Evolutionary conservation across 2,797 vertebrate genomes (phyloP), one percentile per base, ranked within the genome.

Genomic region (Mormyrops attenuatus): DNA sequence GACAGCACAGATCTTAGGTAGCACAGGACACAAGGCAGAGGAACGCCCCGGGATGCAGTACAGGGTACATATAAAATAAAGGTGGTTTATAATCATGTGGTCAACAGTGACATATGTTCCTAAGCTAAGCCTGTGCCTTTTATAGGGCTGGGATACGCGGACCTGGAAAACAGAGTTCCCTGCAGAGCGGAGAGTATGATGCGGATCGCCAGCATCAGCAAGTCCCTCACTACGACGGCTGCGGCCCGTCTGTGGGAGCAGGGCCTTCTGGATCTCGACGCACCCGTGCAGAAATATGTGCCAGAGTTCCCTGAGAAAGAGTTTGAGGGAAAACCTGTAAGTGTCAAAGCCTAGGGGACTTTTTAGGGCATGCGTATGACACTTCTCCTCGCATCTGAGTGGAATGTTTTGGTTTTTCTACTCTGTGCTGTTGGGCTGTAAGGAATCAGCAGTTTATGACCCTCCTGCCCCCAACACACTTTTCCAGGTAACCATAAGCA

Each of bases 171-270:
- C 91, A 96, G 98, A 3, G 96, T 99, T 5, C 93, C 93, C 0
- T 99, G 99, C 92, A 93, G 95, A 52, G 95, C 97, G 7, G 96
- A 97, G 88, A 99, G 98, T 0, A 94, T 99, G 88, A 97, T 99
- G 97, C 96, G 98, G 49, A 97, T 99, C 3, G 99, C 98, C 91
- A 99, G 99, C 91, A 97, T 99, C 95, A 99, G 99, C 95, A 99
- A 99, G 92, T 95, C 98, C 86, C 96, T 99, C 52, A 99, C 98
- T 0, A 96, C 97, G 92, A 95, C 97, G 66, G 98, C 98, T 89
- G 95, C 96, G 63, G 98, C 97, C 17, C 97, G 97, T 88, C 55
- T 99, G n/a, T 98, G 97, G 95, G 97, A 99, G 90, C 96, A 97
- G 13, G 97, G 97, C 2, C 97, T 97, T 88, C 94, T 99, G 85